Evolutionary conservation across 2,797 vertebrate genomes (phyloP).

Genomic region (Cheirogaleus major): DNA sequence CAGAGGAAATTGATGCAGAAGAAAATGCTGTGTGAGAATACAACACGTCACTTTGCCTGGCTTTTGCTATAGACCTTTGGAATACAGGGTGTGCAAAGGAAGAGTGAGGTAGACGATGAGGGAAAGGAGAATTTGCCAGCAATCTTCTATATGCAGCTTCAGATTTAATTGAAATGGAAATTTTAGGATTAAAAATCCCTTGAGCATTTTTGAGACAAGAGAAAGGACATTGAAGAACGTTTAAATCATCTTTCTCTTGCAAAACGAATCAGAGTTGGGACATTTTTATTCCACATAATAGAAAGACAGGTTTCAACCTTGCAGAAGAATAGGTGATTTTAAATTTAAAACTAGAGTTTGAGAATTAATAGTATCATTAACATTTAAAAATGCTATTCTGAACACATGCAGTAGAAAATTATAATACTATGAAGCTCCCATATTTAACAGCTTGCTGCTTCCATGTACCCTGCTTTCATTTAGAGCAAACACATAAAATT

Average conservation of each 20-base stretch:
- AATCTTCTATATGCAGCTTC: not conserved
- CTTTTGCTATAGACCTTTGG: not conserved
- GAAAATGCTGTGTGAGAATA: not conserved
- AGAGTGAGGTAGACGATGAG: not conserved
- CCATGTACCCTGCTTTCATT: not conserved
- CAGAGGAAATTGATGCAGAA: not conserved
- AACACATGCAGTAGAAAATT: constrained; percentile 39
- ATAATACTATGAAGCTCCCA: not conserved
- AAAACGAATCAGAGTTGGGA: constrained; percentile 57
- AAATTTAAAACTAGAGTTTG: constrained; percentile 47
- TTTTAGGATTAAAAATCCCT: constrained; percentile 35
- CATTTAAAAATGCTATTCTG: constrained; percentile 53
- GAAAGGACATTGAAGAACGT: constrained; percentile 18
- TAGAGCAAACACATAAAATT: not conserved
- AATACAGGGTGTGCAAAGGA: not conserved
- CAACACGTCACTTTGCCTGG: not conserved
- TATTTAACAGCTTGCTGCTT: constrained; percentile 25
- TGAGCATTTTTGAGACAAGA: constrained; percentile 17
- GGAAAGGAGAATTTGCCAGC: not conserved
- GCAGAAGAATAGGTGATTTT: constrained; percentile 30
- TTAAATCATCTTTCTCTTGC: constrained; percentile 27
- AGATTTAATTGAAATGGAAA: constrained; percentile 54
- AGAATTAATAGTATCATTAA: constrained; percentile 63
- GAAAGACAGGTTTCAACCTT: constrained; percentile 48
- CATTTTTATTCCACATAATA: constrained; percentile 37